phyloP scores from a whole-genome alignment of 2,113 vertebrate species.

The Uropsilus gracilis region DNA sequence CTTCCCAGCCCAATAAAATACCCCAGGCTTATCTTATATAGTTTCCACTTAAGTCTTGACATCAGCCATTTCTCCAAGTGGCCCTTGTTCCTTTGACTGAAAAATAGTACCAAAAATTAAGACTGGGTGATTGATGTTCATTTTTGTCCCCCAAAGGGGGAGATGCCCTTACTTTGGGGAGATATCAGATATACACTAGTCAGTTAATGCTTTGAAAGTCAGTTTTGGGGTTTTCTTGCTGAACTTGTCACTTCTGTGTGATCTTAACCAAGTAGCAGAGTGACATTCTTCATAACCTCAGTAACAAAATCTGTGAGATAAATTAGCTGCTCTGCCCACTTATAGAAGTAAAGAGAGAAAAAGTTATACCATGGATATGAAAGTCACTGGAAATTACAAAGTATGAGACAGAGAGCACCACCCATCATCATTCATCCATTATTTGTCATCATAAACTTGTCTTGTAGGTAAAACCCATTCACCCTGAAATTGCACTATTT shows the following conservation, averaged over 20 bases:
- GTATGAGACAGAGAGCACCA: background rate
- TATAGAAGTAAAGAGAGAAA: background rate
- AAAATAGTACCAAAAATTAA: too few relatives aligned
- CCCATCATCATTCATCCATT: background rate
- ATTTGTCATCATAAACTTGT: background rate
- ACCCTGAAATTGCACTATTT: conserved; percentile 31
- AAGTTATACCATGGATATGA: background rate
- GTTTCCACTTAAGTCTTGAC: too few relatives aligned
- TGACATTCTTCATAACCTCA: background rate
- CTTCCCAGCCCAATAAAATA: too few relatives aligned
- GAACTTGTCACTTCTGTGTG: background rate
- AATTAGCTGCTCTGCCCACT: background rate
- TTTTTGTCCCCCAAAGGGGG: too few relatives aligned
- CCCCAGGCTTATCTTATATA: too few relatives aligned
- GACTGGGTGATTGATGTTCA: too few relatives aligned
- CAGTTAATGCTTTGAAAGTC: background rate
- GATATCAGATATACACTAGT: background rate
- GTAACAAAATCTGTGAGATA: background rate
- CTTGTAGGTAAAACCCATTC: conserved; percentile 4
- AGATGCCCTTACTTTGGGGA: background rate
- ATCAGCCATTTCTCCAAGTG: too few relatives aligned
- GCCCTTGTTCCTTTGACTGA: too few relatives aligned
- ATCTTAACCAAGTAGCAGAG: background rate
- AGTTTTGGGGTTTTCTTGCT: background rate
- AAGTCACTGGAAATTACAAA: background rate